Conservation (phyloP, 1,140 invertebrate genomes). For the Pseudoatta argentina region DNA sequence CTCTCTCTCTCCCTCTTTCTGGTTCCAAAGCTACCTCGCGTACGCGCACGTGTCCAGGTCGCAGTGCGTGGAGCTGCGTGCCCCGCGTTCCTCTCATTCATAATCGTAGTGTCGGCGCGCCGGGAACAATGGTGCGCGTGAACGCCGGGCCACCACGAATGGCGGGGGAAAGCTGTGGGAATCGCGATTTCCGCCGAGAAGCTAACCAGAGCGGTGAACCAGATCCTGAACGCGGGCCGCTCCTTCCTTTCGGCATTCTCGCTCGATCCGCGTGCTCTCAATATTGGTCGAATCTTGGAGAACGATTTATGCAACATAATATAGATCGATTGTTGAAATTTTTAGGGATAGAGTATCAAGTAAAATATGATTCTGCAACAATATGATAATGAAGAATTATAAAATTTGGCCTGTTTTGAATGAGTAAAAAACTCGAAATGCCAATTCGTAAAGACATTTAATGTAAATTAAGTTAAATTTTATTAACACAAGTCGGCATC, state of each 20-base stretch:
- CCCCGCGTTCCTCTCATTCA: conserved; percentile 70
- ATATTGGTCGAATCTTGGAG: conserved; percentile 15
- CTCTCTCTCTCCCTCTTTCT: not conserved
- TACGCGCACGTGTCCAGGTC: conserved; percentile 32
- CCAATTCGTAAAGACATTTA: not conserved
- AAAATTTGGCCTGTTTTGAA: not conserved
- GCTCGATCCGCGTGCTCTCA: conserved; percentile 40
- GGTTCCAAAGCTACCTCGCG: not conserved
- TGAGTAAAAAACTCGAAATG: not conserved
- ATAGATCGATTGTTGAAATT: not conserved
- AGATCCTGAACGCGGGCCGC: conserved; percentile 71
- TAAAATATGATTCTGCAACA: not conserved
- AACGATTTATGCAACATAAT: not conserved
- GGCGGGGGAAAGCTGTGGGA: conserved; percentile 79
- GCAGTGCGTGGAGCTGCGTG: conserved; percentile 33
- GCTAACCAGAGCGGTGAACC: conserved; percentile 70
- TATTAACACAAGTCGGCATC: not conserved
- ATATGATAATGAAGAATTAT: not conserved
- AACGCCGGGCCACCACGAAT: conserved; percentile 62
- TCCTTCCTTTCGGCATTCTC: conserved; percentile 11
- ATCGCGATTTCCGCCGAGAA: conserved; percentile 79
- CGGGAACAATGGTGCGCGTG: conserved; percentile 73
- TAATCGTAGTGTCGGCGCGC: conserved; percentile 61
- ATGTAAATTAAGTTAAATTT: not conserved
- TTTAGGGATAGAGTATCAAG: not conserved